Conservation (phyloP, 2,797 vertebrate species). For the Syngnathus rostellatus region DNA sequence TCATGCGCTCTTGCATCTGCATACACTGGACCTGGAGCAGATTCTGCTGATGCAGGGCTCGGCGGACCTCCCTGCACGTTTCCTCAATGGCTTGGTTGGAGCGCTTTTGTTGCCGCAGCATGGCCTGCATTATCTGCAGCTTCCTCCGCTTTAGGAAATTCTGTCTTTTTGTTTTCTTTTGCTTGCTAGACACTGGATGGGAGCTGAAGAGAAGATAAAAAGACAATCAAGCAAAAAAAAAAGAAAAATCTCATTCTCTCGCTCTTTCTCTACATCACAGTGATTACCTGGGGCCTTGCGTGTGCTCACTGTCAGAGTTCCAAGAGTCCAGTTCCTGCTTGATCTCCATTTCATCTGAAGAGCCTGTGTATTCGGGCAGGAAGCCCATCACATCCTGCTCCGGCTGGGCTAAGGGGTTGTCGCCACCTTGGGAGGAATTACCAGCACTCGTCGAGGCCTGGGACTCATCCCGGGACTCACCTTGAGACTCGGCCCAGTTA, state of each 20-base stretch:
- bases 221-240: not conserved
- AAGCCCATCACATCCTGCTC: slow-evolving; percentile 79
- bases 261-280: not conserved
- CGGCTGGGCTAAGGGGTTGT: slow-evolving; percentile 75
- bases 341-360: slow-evolving; percentile 84
- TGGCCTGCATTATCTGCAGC: slow-evolving; percentile 85
- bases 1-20: slow-evolving; percentile 96
- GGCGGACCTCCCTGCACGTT: slow-evolving; percentile 86
- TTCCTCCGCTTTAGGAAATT: slow-evolving; percentile 79
- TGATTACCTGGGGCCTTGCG: slow-evolving; percentile 61
- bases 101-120: slow-evolving; percentile 86
- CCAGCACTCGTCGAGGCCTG: slow-evolving; percentile 53
- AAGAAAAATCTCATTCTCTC: no score
- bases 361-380: slow-evolving; percentile 83
- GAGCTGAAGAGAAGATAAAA: slow-evolving; percentile 45
- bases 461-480: slow-evolving; percentile 28
- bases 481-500: slow-evolving; percentile 75
- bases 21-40: slow-evolving; percentile 92
- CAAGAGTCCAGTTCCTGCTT: slow-evolving; percentile 84
- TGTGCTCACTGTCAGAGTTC: slow-evolving; percentile 79
- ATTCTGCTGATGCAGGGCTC: slow-evolving; percentile 92
- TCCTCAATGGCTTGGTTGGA: slow-evolving; percentile 88
- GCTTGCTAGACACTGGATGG: slow-evolving; percentile 70
- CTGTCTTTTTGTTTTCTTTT: slow-evolving; percentile 64
- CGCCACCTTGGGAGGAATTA: slow-evolving; percentile 71